Evolutionary conservation across 1,140 invertebrate genomes (phyloP), one percentile per base, ranked within the genome.

Genomic region (Argopecten irradians): DNA sequence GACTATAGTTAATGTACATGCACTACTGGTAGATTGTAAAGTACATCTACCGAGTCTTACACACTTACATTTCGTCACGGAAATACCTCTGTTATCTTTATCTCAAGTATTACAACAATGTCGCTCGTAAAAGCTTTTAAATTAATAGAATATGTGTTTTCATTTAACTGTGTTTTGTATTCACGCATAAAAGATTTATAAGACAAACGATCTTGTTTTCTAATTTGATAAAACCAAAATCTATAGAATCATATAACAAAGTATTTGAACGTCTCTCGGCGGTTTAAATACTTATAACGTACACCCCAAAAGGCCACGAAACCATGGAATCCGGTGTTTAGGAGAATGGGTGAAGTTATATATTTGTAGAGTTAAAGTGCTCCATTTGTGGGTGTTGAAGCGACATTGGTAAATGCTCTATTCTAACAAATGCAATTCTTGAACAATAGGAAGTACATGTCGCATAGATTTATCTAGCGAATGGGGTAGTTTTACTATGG

Each of bases 371-470:
- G 28, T 39, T 39, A 71, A 3, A 71, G 55, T 71, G 11, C n/a
- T 71, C 28, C 2, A 8, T 71, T 28, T n/a, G n/a, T 28, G 28
- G 55, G 55, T 71, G 55, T 5, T 28, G n/a, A 5, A 28, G 55
- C 28, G 22, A 71, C 55, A 71, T 28, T 3, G 2, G 55, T 28
- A 28, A 71, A 28, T 3, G 55, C 28, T 28, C 11, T 5, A 71
- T n/a, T n/a, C n/a, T n/a, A n/a, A n/a, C n/a, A 71, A 71, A 71
- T 8, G 43, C 22, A 71, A 71, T 71, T 2, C 13, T 46, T 19
- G 43, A 46, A 19, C n/a, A 71, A 71, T n/a, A 71, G 55, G 55
- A 71, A n/a, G 55, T 71, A n/a, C n/a, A n/a, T n/a, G 55, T n/a
- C 11, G 22, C n/a, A 71, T 71, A n/a, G 55, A 71, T 71, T 71